Evolutionary conservation across 2,888 invertebrate species (phyloP), one percentile per base, ranked within the genome.

Genomic region (Euplagia quadripunctaria): DNA sequence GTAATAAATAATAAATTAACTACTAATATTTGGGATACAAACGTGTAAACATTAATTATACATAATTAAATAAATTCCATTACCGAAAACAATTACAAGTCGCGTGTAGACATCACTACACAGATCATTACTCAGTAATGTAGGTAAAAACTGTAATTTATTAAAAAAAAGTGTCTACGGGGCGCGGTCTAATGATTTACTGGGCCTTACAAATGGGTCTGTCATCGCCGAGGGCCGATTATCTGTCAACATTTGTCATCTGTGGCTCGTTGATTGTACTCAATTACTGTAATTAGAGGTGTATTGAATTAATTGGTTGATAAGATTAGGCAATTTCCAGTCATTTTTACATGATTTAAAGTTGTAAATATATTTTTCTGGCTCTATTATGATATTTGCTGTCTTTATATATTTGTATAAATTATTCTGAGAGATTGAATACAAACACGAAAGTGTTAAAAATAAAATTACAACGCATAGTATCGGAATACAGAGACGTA

Each of bases 161-260:
- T 88, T 88, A 89, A 88, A 89, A 88, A 89, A 89, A 88, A 85
- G 80, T 77, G 77, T 75, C 68, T 72, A 88, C 87, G 78, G 71
- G 90, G 87, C 86, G 87, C 83, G 84, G 82, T 85, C 82, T 91
- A 93, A 93, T 93, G 92, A 92, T 93, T 91, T 88, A 87, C 80
- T 77, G 83, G 80, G 81, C 82, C 83, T 90, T 89, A 94, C 89
- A 93, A 95, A 95, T 94, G 92, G 88, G 83, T 76, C 91, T 94
- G 94, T 95, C 95, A 93, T 91, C 95, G 86, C 90, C 85, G 87
- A 82, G 88, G 86, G 87, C 79, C 79, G 79, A 87, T 88, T 89
- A 92, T 94, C 91, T 91, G 88, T 94, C 93, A 91, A 85, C 90
- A 93, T 93, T 93, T 91, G 89, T 93, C 93, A 92, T 91, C 87